phyloP scores from a whole-genome alignment of 2,113 vertebrate genomes.

The Corythoichthys haematopterus region DNA sequence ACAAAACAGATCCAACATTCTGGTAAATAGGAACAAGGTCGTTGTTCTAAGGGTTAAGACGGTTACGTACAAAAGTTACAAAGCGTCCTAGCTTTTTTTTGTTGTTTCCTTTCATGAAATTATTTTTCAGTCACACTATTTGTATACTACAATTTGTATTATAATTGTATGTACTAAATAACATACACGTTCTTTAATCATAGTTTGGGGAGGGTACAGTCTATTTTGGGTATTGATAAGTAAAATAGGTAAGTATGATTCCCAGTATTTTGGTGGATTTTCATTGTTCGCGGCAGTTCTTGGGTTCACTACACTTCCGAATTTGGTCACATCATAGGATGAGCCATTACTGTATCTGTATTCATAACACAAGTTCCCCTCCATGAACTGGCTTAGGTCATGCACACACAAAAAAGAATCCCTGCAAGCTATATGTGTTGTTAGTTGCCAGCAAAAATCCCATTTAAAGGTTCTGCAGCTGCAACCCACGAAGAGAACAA shows the following conservation, averaged over 20 bases:
- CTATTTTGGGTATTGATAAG: not conserved
- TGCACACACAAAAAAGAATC: slow-evolving; percentile 31
- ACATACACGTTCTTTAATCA: no score
- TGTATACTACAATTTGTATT: no score
- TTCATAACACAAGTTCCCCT: slow-evolving; percentile 47
- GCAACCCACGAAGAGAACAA: slow-evolving; percentile 53
- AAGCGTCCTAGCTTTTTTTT: no score
- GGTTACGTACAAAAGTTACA: no score
- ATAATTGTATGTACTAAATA: no score
- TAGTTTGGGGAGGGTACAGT: not conserved
- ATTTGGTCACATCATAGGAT: slow-evolving; percentile 21
- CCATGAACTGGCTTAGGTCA: slow-evolving; percentile 50
- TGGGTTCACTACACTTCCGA: slow-evolving; percentile 7
- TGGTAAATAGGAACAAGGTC: no score
- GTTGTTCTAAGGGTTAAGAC: no score
- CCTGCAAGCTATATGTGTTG: slow-evolving; percentile 43
- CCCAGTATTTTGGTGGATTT: not conserved
- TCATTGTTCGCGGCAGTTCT: not conserved
- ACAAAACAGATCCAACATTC: no score
- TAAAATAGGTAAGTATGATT: not conserved
- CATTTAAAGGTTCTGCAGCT: slow-evolving; percentile 40
- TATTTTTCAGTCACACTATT: no score
- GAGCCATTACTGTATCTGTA: slow-evolving; percentile 50
- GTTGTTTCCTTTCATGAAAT: no score
- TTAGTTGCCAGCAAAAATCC: slow-evolving; percentile 25